Base-by-base conservation (phyloP, 2,797 vertebrate genomes). In the Prunella strophiata region DNA sequence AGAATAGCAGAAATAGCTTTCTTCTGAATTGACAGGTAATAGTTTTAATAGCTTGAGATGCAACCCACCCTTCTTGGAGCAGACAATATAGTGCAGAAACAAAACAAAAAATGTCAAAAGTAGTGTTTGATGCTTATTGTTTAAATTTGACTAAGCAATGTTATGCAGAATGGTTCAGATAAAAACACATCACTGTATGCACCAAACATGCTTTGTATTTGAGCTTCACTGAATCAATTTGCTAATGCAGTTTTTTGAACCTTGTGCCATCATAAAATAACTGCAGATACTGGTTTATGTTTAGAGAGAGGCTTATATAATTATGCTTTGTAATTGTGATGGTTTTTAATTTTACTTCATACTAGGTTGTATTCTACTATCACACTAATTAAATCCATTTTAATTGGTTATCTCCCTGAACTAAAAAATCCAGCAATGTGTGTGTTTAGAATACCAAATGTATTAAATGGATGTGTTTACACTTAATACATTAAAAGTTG, bases 371-470 rank as follows among this genome's bases (percentile, higher is more conserved):
- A 74, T 88, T 80, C 48, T 62, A 42, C 72, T 93, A 78, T 57
- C 40, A 20, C 38, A 36, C 26, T 92, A 74, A 96, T 95, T 91
- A 89, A 71, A 81, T 95, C 85, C 36, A 23, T 94, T 95, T 96
- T 55, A 82, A 62, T 73, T 85, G 76, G 11, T 94, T 96, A 52
- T 80, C 47, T 87, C 66, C 50, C 93, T 94, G 87, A 96, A 83
- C 89, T 94, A 79, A 91, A 80, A 96, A 87, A 75, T 62, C 23
- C 68, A 78, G 30, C 82, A 62, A 29, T 68, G 48, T 67, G 19
- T 93, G 67, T 67, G 40, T 81, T 94, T 96, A 75, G 91, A 96
- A 94, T 92, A 85, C 40, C 52, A 90, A 95, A 89, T 91, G 6
- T 63, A 72, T 93, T 82, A 85, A 90, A 91, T 65, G 40, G 42